A percentile compares a stretch with the other conserved stretches of the same genome.
Conservation (phyloP, 2,797 vertebrate genomes). For the Argentina silus region DNA sequence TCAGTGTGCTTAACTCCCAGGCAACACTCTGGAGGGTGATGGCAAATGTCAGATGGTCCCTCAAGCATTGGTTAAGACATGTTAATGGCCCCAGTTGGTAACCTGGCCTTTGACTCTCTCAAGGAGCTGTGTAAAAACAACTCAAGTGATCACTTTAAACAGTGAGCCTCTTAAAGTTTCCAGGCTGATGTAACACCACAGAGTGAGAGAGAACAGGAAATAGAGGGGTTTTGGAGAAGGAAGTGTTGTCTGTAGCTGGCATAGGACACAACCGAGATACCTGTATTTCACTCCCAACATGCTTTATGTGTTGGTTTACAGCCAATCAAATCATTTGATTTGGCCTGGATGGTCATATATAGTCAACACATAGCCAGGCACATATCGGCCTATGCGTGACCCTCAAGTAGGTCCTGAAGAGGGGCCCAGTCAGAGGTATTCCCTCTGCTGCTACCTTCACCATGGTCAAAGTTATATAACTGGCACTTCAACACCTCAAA, state of each 20-base stretch:
- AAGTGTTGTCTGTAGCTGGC: neutral
- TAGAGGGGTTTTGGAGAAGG: neutral
- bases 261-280: neutral
- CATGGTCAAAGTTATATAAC: no score
- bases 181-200: slow-evolving; percentile 19
- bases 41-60: slow-evolving; percentile 70
- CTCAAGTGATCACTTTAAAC: slow-evolving; percentile 10
- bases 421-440: neutral
- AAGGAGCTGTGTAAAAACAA: slow-evolving; percentile 24
- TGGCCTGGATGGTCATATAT: neutral
- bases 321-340: slow-evolving; percentile 3
- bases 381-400: neutral
- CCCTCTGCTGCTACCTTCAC: no score
- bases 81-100: slow-evolving; percentile 38
- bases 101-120: neutral
- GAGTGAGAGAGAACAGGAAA: neutral
- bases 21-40: slow-evolving; percentile 45
- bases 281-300: neutral
- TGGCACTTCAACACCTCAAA: neutral
- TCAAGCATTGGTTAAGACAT: slow-evolving; percentile 27
- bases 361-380: neutral
- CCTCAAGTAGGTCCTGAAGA: neutral
- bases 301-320: neutral
- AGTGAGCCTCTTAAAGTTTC: slow-evolving; percentile 5
- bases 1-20: slow-evolving; percentile 25